These are phyloP conservation scores for Poicephalus gulielmi DNA, from an alignment of 2,113 vertebrate genomes.

Conservation along the genomic window DNA sequence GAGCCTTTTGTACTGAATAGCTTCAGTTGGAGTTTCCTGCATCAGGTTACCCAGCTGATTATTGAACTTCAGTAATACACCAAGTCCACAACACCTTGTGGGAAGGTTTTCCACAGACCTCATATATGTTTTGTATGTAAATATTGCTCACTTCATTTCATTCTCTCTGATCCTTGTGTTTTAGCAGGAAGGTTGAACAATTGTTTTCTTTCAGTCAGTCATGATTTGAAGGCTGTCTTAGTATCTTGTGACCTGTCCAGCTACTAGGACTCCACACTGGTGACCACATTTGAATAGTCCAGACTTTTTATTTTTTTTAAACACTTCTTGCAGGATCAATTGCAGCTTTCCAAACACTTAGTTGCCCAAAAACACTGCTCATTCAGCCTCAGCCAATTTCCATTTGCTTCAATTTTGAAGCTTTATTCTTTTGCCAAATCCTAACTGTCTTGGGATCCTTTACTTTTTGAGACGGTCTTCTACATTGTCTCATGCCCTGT, in stretches of 20 bases:
- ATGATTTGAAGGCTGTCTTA: neutral
- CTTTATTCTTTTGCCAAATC: conserved; percentile 34
- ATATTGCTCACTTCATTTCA: neutral
- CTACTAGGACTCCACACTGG: neutral
- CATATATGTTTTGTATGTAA: neutral
- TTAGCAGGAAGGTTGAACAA: neutral
- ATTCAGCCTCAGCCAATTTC: neutral
- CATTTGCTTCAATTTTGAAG: neutral
- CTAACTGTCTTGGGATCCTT: conserved; percentile 19
- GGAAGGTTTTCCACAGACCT: neutral
- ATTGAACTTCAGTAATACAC: neutral
- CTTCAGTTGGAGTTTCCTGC: neutral
- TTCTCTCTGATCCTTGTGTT: neutral
- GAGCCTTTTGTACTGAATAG: neutral
- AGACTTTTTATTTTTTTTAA: neutral
- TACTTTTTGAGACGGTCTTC: conserved; percentile 37
- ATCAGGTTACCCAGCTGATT: neutral
- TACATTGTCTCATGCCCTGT: neutral
- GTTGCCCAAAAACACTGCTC: neutral
- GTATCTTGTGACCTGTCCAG: neutral
- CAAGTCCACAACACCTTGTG: neutral
- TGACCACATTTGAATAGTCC: neutral
- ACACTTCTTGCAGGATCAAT: neutral
- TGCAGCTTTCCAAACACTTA: neutral
- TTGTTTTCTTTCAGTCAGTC: neutral